Percentiles rank a stretch among this genome's conserved stretches.
These are phyloP conservation scores for Oncopeltus fasciatus DNA, from an alignment of 1,140 invertebrate genomes.

Conservation along the genomic window DNA sequence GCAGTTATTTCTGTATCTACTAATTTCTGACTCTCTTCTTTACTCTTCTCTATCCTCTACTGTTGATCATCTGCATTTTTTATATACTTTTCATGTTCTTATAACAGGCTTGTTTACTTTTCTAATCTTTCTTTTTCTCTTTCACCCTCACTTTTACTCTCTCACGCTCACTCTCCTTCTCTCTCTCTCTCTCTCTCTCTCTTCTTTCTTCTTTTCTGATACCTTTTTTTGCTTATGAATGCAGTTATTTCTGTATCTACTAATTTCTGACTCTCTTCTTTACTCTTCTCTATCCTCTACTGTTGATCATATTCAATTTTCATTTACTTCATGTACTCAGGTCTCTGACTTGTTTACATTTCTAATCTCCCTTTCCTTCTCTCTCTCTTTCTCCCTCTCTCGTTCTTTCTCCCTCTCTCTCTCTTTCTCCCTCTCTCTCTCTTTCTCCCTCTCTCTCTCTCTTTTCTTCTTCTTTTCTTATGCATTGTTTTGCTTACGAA, in stretches of 20 bases:
- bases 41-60: too few species aligned
- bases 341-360: too few species aligned
- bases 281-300: too few species aligned
- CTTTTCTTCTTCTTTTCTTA: not conserved
- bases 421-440: slow-evolving; percentile 5
- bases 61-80: too few species aligned
- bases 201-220: not conserved
- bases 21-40: not conserved
- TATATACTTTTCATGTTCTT: too few species aligned
- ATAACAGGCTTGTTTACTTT: too few species aligned
- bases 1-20: not conserved
- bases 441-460: not conserved
- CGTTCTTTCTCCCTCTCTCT: slow-evolving; percentile 3
- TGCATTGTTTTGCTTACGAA: not conserved
- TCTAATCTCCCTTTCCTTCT: not conserved
- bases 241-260: not conserved
- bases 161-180: too few species aligned
- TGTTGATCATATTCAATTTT: too few species aligned
- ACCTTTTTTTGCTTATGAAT: not conserved
- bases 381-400: slow-evolving; percentile 7
- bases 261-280: not conserved
- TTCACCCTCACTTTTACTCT: not conserved
- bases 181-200: not conserved
- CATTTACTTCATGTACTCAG: too few species aligned
- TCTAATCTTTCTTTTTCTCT: slow-evolving; percentile 1